phyloP scores from a whole-genome alignment of 2,797 vertebrate species.

The Epinephelus awoara region DNA sequence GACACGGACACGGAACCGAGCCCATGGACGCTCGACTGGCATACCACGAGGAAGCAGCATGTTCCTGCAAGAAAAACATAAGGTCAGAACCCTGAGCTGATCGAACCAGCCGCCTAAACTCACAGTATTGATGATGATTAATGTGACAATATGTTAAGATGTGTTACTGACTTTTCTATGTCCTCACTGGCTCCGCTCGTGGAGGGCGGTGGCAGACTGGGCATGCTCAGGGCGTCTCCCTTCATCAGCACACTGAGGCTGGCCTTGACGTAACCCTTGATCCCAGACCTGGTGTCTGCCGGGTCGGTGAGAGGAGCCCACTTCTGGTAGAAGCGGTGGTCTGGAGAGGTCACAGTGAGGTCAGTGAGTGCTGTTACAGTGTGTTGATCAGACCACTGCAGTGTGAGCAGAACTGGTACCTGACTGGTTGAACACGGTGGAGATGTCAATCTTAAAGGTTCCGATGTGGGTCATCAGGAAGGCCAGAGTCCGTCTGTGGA shows the following conservation, averaged over 20 bases:
- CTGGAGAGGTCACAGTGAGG: conserved; percentile 71
- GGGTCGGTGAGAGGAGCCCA: conserved; percentile 96
- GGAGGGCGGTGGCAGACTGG: conserved; percentile 73
- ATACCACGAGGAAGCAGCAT: conserved; percentile 92
- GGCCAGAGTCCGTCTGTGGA: conserved; percentile 91
- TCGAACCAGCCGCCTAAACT: background rate
- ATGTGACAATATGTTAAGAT: background rate
- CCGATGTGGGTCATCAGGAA: conserved; percentile 92
- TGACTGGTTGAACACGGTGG: conserved; percentile 91
- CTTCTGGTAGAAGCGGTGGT: conserved; percentile 95
- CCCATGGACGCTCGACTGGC: conserved; percentile 92
- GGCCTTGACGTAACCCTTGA: conserved; percentile 95
- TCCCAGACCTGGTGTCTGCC: conserved; percentile 89
- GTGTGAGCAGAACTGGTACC: conserved; percentile 80
- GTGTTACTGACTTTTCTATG: conserved; percentile 90
- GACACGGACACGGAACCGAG: conserved; percentile 90
- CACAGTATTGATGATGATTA: no score
- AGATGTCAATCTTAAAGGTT: conserved; percentile 93
- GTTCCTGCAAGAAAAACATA: conserved; percentile 83
- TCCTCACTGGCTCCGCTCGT: conserved; percentile 84
- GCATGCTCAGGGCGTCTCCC: conserved; percentile 85
- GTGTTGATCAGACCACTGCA: background rate
- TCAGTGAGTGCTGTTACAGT: background rate
- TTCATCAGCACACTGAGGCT: conserved; percentile 89
- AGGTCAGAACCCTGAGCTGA: background rate